phyloP scores from a whole-genome alignment of 92 coral and sea anemone species.

The Anthopleura xanthogrammica region DNA sequence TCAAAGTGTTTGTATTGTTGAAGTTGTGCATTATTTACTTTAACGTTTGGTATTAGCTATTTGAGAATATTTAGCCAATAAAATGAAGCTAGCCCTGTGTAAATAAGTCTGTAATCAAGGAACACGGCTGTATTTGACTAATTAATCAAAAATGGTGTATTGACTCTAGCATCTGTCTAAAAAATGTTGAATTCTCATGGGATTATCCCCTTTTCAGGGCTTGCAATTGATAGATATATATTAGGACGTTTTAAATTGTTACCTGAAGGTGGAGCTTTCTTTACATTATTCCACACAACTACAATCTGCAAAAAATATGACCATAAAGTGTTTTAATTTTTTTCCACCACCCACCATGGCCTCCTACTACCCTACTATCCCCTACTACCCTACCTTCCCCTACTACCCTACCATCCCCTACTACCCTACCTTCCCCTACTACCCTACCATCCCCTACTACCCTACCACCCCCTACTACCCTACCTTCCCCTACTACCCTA shows the following conservation, averaged over 20 bases:
- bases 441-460: neutral
- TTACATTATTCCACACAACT: slow-evolving; percentile 96
- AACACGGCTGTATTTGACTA: no score
- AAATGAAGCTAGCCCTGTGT: neutral
- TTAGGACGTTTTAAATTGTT: neutral
- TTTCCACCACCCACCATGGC: no score
- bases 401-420: slow-evolving; percentile 15
- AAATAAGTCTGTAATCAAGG: neutral
- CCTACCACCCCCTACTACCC: slow-evolving; percentile 26
- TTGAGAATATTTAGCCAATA: neutral
- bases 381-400: no score
- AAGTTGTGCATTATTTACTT: no score
- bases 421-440: neutral
- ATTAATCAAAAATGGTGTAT: no score
- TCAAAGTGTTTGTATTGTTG: no score
- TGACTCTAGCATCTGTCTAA: no score
- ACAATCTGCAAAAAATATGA: slow-evolving; percentile 64
- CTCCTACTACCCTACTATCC: no score
- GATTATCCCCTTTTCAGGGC: no score
- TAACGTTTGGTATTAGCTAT: neutral
- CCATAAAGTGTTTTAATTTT: neutral
- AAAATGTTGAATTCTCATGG: no score
- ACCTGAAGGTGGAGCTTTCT: slow-evolving; percentile 92
- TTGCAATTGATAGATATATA: no score
- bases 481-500: no score